phyloP scores from a whole-genome alignment of 2,888 invertebrate genomes.

The Gari tellinella region DNA sequence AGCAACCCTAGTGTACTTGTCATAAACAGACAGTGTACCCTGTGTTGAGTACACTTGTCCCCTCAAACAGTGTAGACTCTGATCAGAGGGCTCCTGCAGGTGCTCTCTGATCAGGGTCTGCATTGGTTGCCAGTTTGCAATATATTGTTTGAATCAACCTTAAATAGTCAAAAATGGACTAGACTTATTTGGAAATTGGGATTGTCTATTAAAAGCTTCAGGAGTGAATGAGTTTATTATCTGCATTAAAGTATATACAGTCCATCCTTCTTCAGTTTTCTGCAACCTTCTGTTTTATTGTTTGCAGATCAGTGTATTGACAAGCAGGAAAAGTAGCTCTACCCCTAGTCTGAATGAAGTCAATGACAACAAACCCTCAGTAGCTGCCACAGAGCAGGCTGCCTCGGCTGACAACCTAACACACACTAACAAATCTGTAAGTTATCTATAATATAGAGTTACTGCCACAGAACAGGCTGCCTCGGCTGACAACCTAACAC shows the following conservation, averaged over 20 bases:
- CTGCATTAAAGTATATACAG: neutral
- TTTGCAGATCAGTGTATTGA: conserved; percentile 85
- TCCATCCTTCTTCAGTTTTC: neutral
- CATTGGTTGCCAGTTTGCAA: neutral
- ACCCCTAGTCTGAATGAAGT: conserved; percentile 92
- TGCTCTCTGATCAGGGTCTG: neutral
- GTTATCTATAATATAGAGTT: conserved; percentile 85
- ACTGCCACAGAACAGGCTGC: conserved; percentile 97
- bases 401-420: conserved; percentile 96
- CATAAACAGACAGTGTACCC: too few species aligned
- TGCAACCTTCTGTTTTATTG: neutral
- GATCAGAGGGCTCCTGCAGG: too few species aligned
- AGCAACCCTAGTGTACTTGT: too few species aligned
- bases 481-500: conserved; percentile 94
- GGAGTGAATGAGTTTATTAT: neutral
- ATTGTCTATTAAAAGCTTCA: too few species aligned
- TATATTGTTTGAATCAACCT: too few species aligned
- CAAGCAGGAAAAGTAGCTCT: conserved; percentile 96
- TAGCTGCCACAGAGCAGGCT: conserved; percentile 96
- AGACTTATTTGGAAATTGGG: too few species aligned
- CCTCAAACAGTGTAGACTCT: too few species aligned
- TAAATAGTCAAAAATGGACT: too few species aligned
- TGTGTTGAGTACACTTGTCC: too few species aligned
- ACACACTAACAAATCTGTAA: conserved; percentile 80
- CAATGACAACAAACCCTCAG: conserved; percentile 93